Evolutionary conservation across 2,888 invertebrate species (phyloP).

Genomic region (Diaperis boleti): DNA sequence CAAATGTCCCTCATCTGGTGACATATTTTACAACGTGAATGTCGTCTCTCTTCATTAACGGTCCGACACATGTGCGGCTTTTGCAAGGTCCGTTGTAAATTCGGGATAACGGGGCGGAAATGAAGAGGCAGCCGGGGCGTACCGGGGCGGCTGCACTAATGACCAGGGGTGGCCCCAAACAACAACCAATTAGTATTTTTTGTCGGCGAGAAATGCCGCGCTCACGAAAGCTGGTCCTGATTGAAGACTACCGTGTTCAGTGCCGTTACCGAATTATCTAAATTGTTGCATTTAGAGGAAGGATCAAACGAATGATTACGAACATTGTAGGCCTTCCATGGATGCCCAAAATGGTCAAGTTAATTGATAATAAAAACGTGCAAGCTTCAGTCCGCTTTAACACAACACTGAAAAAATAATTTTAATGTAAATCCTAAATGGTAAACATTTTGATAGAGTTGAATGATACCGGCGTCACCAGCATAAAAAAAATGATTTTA

Average conservation of each 20-base stretch:
- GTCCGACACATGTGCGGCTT: conserved; percentile 29
- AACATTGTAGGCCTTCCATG: too few species aligned
- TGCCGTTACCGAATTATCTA: not conserved
- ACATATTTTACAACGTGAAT: conserved; percentile 39
- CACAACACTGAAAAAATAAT: too few species aligned
- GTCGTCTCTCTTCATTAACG: conserved; percentile 40
- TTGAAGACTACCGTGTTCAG: conserved; percentile 1
- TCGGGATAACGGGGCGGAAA: conserved; percentile 51
- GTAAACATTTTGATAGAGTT: too few species aligned
- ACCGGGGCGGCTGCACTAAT: conserved; percentile 43
- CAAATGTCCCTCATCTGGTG: conserved; percentile 31
- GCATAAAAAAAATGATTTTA: too few species aligned
- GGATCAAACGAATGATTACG: not conserved
- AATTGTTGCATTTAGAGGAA: not conserved
- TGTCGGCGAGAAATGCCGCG: conserved; percentile 20
- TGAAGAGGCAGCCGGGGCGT: conserved; percentile 44
- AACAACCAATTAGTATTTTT: conserved; percentile 51
- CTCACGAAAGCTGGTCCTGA: conserved; percentile 29
- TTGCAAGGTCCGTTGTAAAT: conserved; percentile 50
- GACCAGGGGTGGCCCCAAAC: conserved; percentile 51
- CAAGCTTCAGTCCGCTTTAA: too few species aligned
- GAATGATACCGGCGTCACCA: too few species aligned
- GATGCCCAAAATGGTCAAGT: too few species aligned
- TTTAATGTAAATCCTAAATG: too few species aligned
- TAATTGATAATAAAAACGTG: too few species aligned